Evolutionary conservation across 2,113 vertebrate genomes (phyloP).

Genomic region (Podarcis muralis): DNA sequence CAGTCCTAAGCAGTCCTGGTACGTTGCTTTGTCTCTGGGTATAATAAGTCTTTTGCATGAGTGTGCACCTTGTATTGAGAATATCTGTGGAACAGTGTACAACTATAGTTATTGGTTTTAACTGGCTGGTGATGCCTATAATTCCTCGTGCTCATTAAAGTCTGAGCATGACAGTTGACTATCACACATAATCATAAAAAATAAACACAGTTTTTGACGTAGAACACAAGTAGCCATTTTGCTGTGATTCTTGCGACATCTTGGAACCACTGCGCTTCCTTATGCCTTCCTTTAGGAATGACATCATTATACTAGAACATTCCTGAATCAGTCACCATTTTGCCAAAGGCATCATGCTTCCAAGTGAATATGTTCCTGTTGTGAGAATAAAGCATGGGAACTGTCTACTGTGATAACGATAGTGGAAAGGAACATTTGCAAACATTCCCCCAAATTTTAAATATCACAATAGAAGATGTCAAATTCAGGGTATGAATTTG

Average conservation of each 20-base stretch:
- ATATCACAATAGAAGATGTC: background rate
- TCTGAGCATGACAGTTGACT: background rate
- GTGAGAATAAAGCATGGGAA: background rate
- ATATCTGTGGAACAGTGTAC: too few species aligned
- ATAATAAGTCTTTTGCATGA: too few species aligned
- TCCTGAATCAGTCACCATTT: background rate
- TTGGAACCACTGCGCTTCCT: background rate
- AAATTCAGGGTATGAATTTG: background rate
- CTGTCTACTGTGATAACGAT: background rate
- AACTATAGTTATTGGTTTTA: too few species aligned
- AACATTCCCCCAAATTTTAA: background rate
- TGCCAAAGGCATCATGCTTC: background rate
- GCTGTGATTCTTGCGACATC: background rate
- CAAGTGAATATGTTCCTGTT: background rate
- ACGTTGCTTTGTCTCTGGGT: too few species aligned
- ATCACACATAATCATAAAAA: background rate
- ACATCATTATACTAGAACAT: background rate
- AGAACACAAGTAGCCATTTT: background rate
- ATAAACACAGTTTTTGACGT: background rate
- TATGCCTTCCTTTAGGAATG: background rate
- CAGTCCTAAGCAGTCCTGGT: too few species aligned
- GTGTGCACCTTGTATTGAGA: too few species aligned
- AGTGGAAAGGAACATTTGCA: background rate
- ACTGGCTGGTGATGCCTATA: too few species aligned
- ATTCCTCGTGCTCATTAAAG: too few species aligned